Conservation (phyloP, 2,797 vertebrate genomes). For the Catamblyrhynchus diadema region DNA sequence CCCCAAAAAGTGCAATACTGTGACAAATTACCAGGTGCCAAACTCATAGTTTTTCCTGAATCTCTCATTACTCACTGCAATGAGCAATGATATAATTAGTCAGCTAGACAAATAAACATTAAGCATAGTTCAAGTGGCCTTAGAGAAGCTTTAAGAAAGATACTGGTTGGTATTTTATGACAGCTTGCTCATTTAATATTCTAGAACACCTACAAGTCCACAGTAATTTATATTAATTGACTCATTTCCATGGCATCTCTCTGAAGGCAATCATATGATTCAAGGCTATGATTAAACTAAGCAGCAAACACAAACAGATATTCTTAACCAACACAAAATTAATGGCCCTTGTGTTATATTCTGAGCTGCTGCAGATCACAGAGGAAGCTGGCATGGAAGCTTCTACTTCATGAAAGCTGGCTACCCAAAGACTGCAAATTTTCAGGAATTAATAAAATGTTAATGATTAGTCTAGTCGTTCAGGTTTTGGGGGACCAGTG, state of each 20-base stretch:
- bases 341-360: background rate
- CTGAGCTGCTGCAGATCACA: background rate
- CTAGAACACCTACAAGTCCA: background rate
- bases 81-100: background rate
- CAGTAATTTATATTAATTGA: slow-evolving; percentile 21
- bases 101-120: background rate
- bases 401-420: background rate
- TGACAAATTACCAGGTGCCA: background rate
- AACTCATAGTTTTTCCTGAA: background rate
- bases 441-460: background rate
- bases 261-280: background rate
- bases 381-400: background rate
- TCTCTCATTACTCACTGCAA: background rate
- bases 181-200: slow-evolving; percentile 9
- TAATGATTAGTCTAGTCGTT: background rate
- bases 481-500: background rate
- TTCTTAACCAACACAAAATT: background rate
- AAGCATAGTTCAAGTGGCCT: background rate
- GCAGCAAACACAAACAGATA: background rate
- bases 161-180: background rate
- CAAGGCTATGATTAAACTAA: slow-evolving; percentile 2
- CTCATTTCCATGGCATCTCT: background rate
- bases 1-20: background rate
- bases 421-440: background rate
- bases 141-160: background rate